A percentile compares a stretch with the other conserved stretches of the same genome.
Evolutionary conservation across 2,113 vertebrate genomes (phyloP).

Genomic region (Progne subis): DNA sequence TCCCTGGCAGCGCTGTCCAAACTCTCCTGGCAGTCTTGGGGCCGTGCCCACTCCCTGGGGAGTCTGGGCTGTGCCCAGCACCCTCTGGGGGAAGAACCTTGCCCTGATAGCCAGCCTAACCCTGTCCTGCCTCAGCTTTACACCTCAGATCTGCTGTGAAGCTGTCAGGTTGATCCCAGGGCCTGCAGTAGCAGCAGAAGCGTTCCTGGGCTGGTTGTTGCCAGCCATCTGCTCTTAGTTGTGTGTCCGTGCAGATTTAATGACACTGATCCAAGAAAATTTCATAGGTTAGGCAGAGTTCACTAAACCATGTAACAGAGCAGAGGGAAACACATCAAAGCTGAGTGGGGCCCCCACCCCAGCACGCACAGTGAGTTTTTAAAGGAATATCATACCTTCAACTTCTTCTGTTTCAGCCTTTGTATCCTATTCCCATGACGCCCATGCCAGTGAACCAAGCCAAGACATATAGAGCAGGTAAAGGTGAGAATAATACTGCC

Average conservation of each 20-base stretch:
- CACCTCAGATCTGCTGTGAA: neutral
- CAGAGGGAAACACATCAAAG: neutral
- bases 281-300: constrained; percentile 4
- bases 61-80: neutral
- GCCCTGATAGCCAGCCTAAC: neutral
- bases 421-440: constrained; percentile 96
- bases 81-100: neutral
- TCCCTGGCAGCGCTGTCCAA: fast-evolving
- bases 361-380: neutral
- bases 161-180: neutral
- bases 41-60: neutral
- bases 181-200: neutral
- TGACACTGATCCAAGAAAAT: neutral
- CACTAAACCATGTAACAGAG: neutral
- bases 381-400: neutral
- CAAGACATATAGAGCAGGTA: constrained; percentile 99
- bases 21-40: fast-evolving
- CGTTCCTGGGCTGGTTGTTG: neutral
- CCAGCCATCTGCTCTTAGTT: neutral
- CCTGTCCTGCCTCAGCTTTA: neutral
- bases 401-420: constrained; percentile 80
- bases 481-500: constrained; percentile 91
- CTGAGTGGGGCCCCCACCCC: neutral
- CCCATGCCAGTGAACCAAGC: constrained; percentile 97
- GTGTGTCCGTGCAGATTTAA: neutral